Base-by-base conservation (phyloP, 2,113 vertebrate species). In the Neogobius melanostomus region DNA sequence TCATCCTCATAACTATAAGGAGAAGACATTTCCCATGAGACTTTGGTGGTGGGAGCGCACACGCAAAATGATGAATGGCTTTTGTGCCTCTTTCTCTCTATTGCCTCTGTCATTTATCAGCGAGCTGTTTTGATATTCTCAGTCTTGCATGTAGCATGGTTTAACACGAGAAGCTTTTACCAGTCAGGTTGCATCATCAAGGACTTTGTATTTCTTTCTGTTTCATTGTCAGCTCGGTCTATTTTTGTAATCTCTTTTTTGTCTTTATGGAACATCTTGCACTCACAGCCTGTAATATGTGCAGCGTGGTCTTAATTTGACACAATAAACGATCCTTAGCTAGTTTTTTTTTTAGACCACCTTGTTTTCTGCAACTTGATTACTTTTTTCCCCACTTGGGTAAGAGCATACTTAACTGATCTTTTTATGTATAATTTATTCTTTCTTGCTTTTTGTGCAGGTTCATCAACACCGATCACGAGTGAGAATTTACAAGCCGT, bases 381-480 rank as follows among this genome's bases (percentile, higher is more conserved):
- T 36, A 36, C 28, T 0, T 36, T 36, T 36, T 3, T 36, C 28
- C 28, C 28, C 28, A 36, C 28, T 28, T 28, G 28, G 3, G 28
- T 28, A 28, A 28, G 28, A 28, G 28, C 28, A 28, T 1, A 3
- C 28, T 28, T 28, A 28, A 10, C 16, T 17, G 8, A 17, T 54
- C 3, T 21, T 5, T 36, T 36, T 36, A 5, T 56, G n/a, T 53
- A 65, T 21, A 6, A 68, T 12, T 57, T 53, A 21, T 45, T 69
- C 2, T 71, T 17, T 63, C 2, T 15, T 15, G 0, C 68, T 1
- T 62, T 60, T 68, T 11, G 28, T 74, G 8, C 65, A 97, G 96
- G 95, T 74, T 94, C 93, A 10, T 84, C 69, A 14, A 91, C 90
- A 54, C 57, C 84, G 52, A 93, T 98, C 91, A 94, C 94, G 51